Conservation (phyloP, 2,113 vertebrate genomes). For the Todiramphus saurophagus region DNA sequence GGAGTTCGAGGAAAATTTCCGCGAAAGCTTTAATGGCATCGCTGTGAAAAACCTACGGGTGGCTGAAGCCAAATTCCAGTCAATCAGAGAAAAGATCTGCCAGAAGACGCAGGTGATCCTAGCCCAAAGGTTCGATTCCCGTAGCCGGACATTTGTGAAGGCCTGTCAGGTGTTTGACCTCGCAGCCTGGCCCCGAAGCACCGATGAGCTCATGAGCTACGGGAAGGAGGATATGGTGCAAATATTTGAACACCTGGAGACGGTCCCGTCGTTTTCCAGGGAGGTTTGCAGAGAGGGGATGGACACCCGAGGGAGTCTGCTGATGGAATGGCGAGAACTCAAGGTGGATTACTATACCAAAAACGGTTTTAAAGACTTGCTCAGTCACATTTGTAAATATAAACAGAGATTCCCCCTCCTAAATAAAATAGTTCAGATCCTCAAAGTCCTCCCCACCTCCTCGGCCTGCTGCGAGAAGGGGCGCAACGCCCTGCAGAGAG, state of each 20-base stretch:
- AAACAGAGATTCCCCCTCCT: slow-evolving; percentile 90
- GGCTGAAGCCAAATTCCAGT: slow-evolving; percentile 96
- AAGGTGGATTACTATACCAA: slow-evolving; percentile 92
- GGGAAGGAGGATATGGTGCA: slow-evolving; percentile 92
- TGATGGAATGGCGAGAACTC: slow-evolving; percentile 92
- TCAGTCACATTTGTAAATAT: slow-evolving; percentile 88
- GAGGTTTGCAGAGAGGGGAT: slow-evolving; percentile 78
- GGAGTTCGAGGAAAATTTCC: slow-evolving; percentile 95
- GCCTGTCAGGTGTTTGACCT: slow-evolving; percentile 92
- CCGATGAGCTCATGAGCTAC: slow-evolving; percentile 85
- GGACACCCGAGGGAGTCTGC: slow-evolving; percentile 80
- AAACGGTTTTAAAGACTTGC: slow-evolving; percentile 90
- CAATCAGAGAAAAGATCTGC: slow-evolving; percentile 96
- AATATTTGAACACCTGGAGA: slow-evolving; percentile 88
- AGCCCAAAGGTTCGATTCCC: slow-evolving; percentile 87
- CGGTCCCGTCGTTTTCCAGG: slow-evolving; percentile 78
- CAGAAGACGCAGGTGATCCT: slow-evolving; percentile 90
- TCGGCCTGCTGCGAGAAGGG: slow-evolving; percentile 90
- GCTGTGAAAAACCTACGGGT: slow-evolving; percentile 92
- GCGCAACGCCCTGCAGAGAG: slow-evolving; percentile 83
- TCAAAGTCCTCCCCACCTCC: slow-evolving; percentile 90
- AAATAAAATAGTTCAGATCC: slow-evolving; percentile 86
- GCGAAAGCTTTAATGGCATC: slow-evolving; percentile 93
- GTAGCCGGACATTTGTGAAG: slow-evolving; percentile 86
- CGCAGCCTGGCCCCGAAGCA: slow-evolving; percentile 85